Conservation (phyloP, 30 jellyfish, hydroid and myxozoan genomes). For the Chrysaora quinquecirrha region DNA sequence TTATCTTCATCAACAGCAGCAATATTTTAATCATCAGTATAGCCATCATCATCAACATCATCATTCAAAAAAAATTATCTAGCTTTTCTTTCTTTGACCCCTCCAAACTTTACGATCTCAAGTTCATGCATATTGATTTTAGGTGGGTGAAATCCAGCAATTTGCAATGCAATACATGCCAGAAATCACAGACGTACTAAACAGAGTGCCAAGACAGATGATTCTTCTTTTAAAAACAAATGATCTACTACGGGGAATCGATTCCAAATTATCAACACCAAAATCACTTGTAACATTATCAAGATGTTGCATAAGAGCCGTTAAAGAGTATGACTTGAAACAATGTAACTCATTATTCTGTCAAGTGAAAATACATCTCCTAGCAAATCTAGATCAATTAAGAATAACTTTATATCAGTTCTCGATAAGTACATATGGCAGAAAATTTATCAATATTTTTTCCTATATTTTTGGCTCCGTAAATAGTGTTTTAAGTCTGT, state of each 20-base stretch:
- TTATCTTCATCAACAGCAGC: too few species aligned
- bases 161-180: slow-evolving; percentile 78
- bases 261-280: slow-evolving; percentile 68
- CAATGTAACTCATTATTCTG: slow-evolving; percentile 34
- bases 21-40: too few species aligned
- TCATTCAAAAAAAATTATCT: too few species aligned
- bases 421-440: slow-evolving; percentile 15
- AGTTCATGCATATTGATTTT: too few species aligned
- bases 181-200: slow-evolving; percentile 79
- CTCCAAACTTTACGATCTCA: too few species aligned
- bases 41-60: too few species aligned
- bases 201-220: slow-evolving; percentile 91
- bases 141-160: slow-evolving; percentile 81
- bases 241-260: slow-evolving; percentile 91
- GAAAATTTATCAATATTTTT: neutral
- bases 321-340: slow-evolving; percentile 54
- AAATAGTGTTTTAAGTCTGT: neutral
- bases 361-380: slow-evolving; percentile 27
- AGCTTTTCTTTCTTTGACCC: too few species aligned
- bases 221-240: slow-evolving; percentile 86
- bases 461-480: slow-evolving; percentile 8
- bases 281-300: slow-evolving; percentile 82
- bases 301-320: slow-evolving; percentile 88
- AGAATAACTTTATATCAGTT: slow-evolving; percentile 56
- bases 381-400: slow-evolving; percentile 43